Percentiles rank a stretch among this genome's conserved stretches.
Evolutionary conservation across 2,797 vertebrate species (phyloP).

Genomic region (Eulemur albifrons): DNA sequence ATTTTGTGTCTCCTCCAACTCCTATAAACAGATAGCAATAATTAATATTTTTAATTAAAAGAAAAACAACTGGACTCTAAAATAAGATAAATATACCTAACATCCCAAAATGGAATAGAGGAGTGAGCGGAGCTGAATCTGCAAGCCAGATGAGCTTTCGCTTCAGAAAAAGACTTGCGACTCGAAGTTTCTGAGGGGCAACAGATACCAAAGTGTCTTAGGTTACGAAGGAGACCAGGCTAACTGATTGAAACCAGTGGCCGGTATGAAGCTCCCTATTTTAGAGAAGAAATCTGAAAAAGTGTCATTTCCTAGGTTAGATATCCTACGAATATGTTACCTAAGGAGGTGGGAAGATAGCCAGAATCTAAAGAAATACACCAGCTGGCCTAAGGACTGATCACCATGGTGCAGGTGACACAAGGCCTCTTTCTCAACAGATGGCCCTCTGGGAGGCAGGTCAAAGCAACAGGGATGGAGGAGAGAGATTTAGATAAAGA

Average conservation of each 20-base stretch:
- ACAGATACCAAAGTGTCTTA: not conserved
- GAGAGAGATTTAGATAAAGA: not conserved
- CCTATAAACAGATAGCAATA: not conserved
- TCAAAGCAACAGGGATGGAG: not conserved
- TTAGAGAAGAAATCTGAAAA: not conserved
- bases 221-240: not conserved
- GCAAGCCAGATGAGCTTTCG: not conserved
- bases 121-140: not conserved
- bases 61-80: not conserved
- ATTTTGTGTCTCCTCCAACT: not conserved
- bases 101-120: not conserved
- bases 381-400: not conserved
- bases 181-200: not conserved
- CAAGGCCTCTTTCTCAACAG: not conserved
- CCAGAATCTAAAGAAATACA: not conserved
- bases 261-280: not conserved
- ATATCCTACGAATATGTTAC: not conserved
- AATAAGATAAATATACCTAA: not conserved
- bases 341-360: not conserved
- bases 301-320: not conserved
- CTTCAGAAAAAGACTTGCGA: not conserved
- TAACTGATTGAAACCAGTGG: not conserved
- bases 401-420: too few species aligned
- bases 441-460: not conserved
- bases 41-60: not conserved